A percentile compares a stretch with the other conserved stretches of the same genome.
Conservation (phyloP, 30 jellyfish, hydroid and myxozoan genomes). For the Pelagia noctiluca region DNA sequence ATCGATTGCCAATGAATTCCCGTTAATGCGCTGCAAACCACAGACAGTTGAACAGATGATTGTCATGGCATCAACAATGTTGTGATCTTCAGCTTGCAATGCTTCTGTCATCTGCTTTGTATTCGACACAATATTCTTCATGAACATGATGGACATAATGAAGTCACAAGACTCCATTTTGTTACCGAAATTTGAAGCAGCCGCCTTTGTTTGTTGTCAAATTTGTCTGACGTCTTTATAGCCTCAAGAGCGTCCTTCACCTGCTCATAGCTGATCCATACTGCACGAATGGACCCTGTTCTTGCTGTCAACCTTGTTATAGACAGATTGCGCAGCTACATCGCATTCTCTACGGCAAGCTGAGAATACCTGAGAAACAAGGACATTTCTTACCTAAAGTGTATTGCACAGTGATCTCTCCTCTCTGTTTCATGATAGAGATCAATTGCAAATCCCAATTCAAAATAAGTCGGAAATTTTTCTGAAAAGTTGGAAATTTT, state of each 20-base stretch:
- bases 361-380: too few species aligned
- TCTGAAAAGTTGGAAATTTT: too few species aligned
- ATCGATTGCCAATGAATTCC: slow-evolving; percentile 9
- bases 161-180: slow-evolving; percentile 42
- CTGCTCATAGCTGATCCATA: slow-evolving; percentile 37
- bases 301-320: slow-evolving; percentile 44
- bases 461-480: too few species aligned
- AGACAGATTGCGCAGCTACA: slow-evolving; percentile 26
- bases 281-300: slow-evolving; percentile 60
- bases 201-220: slow-evolving; percentile 10
- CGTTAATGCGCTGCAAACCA: slow-evolving; percentile 8
- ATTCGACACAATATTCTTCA: slow-evolving; percentile 54
- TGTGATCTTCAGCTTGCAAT: slow-evolving; percentile 38
- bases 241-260: slow-evolving; percentile 6
- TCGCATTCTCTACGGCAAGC: slow-evolving; percentile 21
- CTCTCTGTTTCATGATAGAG: too few species aligned
- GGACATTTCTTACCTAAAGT: too few species aligned
- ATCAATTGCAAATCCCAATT: too few species aligned
- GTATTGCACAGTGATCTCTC: too few species aligned
- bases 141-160: slow-evolving; percentile 26
- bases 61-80: slow-evolving; percentile 47
- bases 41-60: slow-evolving; percentile 22
- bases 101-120: slow-evolving; percentile 41
- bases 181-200: slow-evolving; percentile 22
- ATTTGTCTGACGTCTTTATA: slow-evolving; percentile 4